A percentile compares a stretch with the other conserved stretches of the same genome.
Conservation (phyloP, 92 coral and sea anemone genomes). For the Palythoa grandis region DNA sequence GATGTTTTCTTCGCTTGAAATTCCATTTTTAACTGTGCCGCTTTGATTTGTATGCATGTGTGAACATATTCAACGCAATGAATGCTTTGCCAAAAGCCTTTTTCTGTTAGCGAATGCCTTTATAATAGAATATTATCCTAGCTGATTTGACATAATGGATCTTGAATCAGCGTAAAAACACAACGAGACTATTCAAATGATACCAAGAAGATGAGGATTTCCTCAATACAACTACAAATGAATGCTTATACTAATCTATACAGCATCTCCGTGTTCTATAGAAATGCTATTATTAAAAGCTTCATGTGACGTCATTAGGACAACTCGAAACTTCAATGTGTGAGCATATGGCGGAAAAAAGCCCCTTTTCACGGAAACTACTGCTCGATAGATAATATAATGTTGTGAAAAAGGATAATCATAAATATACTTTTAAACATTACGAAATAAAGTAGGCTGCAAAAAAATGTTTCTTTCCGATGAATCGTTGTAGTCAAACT, state of each 20-base stretch:
- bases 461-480: background rate
- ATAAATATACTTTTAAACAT: background rate
- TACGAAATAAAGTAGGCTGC: background rate
- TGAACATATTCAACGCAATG: conserved; percentile 19
- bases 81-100: conserved; percentile 32
- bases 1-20: background rate
- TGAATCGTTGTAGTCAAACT: background rate
- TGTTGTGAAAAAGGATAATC: background rate
- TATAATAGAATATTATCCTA: conserved; percentile 65
- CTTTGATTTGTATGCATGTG: conserved; percentile 45
- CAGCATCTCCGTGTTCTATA: conserved; percentile 10
- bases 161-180: conserved; percentile 71
- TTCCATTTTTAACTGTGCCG: conserved; percentile 15
- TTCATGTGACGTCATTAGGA: conserved; percentile 33
- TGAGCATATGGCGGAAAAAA: conserved; percentile 32
- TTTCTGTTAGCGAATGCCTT: conserved; percentile 64
- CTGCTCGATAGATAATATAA: background rate
- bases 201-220: conserved; percentile 66
- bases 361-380: conserved; percentile 30
- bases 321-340: conserved; percentile 31
- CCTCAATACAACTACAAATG: conserved; percentile 50
- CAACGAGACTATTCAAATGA: conserved; percentile 58
- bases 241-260: conserved; percentile 50
- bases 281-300: conserved; percentile 27
- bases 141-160: conserved; percentile 75